Base-by-base conservation (phyloP, 1,140 invertebrate species). In the Macrostomum lignano region DNA sequence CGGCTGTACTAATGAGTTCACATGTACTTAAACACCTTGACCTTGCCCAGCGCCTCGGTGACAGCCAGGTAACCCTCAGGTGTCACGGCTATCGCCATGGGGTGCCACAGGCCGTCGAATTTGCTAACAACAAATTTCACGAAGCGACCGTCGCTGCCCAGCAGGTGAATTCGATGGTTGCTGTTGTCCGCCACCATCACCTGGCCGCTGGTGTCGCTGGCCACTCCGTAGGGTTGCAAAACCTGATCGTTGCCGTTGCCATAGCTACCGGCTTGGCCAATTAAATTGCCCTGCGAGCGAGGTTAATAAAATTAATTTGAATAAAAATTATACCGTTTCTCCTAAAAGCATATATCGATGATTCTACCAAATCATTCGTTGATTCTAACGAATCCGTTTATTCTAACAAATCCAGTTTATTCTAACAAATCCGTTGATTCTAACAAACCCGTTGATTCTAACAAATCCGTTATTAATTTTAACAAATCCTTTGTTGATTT, bases 161-260 rank as follows among this genome's bases (percentile, higher is more conserved):
- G 42, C 6, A 51, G 39, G 35, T 49, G 48, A 3, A 53, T 40
- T 5, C 49, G 35, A 28, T 49, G 42, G 35, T 51, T 51, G 13
- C 46, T 38, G 31, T 49, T 47, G 40, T 53, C 51, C 0, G 47
- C 49, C 2, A 53, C 38, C 21, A 51, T 43, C 7, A 51, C 44
- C 29, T 50, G 44, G 5, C 49, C 51, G 34, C 45, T 44, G 17
- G 36, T 36, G 36, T 53, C 51, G 17, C 42, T 41, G 33, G 48
- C 50, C 7, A 51, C 41, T 2, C 51, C 51, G 35, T 45, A 47
- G 4, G 51, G 51, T 22, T 51, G 46, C 2, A 53, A 37, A 3
- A 46, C 37, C 29, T 51, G 42, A 15, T 47, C 42, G 11, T 44
- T 33, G 20, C 42, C 32, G 13, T 42, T 45, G 3, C 48, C 48